These are phyloP conservation scores for Lepilemur septentrionalis DNA, from an alignment of 2,797 vertebrate species.

Conservation along the genomic window DNA sequence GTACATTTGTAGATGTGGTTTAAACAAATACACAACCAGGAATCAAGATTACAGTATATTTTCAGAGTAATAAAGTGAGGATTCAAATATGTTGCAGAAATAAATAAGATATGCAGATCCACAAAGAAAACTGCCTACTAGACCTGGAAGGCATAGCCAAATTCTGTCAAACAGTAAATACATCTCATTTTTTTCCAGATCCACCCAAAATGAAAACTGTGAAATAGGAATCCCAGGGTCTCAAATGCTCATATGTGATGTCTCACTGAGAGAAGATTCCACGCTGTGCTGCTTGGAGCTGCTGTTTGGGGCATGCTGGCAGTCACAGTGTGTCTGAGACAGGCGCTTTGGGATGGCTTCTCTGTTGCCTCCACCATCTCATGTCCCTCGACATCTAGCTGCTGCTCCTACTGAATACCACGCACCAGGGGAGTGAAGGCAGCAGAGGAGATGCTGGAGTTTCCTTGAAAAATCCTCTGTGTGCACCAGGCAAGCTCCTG, in stretches of 20 bases:
- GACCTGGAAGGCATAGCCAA: background rate
- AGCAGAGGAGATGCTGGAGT: too few relatives aligned
- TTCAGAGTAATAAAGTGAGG: conserved; percentile 65
- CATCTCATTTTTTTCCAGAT: background rate
- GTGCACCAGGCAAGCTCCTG: background rate
- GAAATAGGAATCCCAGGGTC: background rate
- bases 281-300: background rate
- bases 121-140: background rate
- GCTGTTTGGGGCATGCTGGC: background rate
- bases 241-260: too few relatives aligned
- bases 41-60: conserved; percentile 76
- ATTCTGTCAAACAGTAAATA: background rate
- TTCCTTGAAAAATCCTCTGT: background rate
- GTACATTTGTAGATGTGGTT: conserved; percentile 72
- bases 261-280: background rate
- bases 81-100: conserved; percentile 53
- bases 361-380: background rate
- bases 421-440: background rate
- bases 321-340: background rate
- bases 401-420: background rate
- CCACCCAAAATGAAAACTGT: background rate
- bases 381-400: background rate
- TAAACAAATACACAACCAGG: conserved; percentile 78
- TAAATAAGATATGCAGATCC: conserved; percentile 19
- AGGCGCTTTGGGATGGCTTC: rapidly evolving